Base-by-base conservation (phyloP, 2,888 invertebrate genomes). In the Chorisops tibialis region DNA sequence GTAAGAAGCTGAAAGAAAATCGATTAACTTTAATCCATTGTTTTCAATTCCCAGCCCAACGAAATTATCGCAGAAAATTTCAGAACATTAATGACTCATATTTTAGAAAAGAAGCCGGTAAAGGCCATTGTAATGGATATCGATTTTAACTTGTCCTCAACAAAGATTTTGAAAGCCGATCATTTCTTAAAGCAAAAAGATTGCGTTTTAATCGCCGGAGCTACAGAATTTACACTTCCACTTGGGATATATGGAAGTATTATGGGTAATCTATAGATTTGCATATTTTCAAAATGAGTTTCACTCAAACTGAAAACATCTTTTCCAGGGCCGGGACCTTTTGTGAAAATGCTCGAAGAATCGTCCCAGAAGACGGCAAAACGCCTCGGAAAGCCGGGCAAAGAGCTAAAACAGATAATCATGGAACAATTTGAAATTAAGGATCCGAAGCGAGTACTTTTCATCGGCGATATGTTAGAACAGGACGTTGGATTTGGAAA, bases 381-480 rank as follows among this genome's bases (percentile, higher is more conserved):
- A 2, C 43, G 68, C 0, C 69, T 81, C 63, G 80, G 79, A 1
- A 83, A 83, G 67, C 83, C 83, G 0, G 78, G 81, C 1, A 68
- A 71, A n/a, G 66, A 67, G 1, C 63, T 81, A 45, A 76, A 73
- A 18, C 68, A 78, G 0, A 62, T 73, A 63, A 30, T 77, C 1
- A 49, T 69, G 2, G 63, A 70, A 49, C 67, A 56, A 19, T 75
- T 69, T 47, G 62, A 71, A 1, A 68, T 91, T 19, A 74, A 73
- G 0, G 80, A 88, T 62, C 83, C 88, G 0, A 79, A 80, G 24
- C 80, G 87, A 65, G 86, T 88, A 0, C 76, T 94, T 5, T 92
- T 94, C 83, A 86, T 94, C 70, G 94, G 94, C 37, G 94, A 94
- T 74, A 86, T 89, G 89, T 81, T 89, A 41, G 86, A 87, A 63